These are phyloP conservation scores for Hybognathus amarus DNA, from an alignment of 2,797 vertebrate species.

Conservation along the genomic window DNA sequence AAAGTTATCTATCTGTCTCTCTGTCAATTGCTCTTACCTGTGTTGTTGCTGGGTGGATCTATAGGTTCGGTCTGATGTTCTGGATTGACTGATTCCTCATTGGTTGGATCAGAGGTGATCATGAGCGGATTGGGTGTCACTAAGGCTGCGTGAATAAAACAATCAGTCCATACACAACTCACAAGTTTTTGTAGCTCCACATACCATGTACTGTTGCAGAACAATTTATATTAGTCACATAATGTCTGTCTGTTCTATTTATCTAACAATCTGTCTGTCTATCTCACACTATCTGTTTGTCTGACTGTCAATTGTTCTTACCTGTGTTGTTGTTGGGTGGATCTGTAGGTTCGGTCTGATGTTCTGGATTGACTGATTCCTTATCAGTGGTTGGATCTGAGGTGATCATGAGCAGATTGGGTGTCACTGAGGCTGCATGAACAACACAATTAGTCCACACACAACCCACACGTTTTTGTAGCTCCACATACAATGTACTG, in stretches of 20 bases:
- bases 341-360: not conserved
- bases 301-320: not conserved
- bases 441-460: slow-evolving; percentile 34
- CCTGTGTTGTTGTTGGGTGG: slow-evolving; percentile 29
- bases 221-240: not conserved
- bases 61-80: not conserved
- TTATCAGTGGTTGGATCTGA: not conserved
- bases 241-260: no score
- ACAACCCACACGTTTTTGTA: not conserved
- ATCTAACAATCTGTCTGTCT: not conserved
- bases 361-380: slow-evolving; percentile 1
- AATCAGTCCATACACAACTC: slow-evolving; percentile 27
- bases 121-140: slow-evolving; percentile 43
- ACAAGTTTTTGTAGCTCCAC: not conserved
- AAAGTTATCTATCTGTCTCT: no score
- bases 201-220: not conserved
- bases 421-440: slow-evolving; percentile 35
- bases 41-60: slow-evolving; percentile 5
- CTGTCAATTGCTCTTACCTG: slow-evolving; percentile 18
- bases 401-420: slow-evolving; percentile 39
- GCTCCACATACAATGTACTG: not conserved
- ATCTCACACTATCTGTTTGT: no score
- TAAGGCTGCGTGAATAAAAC: slow-evolving; percentile 22
- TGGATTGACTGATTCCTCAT: slow-evolving; percentile 2
- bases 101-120: slow-evolving; percentile 22